phyloP scores from a whole-genome alignment of 2,113 vertebrate genomes.

The Salvelinus sp. region DNA sequence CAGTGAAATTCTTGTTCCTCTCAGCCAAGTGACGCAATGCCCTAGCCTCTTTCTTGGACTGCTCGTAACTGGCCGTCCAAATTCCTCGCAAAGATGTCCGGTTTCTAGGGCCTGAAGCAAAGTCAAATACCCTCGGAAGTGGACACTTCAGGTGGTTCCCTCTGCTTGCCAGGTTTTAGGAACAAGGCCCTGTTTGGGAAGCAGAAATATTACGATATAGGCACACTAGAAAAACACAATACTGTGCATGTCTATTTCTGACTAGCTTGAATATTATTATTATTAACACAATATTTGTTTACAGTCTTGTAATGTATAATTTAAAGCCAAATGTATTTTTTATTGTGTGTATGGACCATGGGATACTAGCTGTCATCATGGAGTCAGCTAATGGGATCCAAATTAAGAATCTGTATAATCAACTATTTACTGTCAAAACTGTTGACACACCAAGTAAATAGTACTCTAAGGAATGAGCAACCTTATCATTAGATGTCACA shows the following conservation, averaged over 20 bases:
- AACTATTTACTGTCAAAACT: background rate
- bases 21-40: slow-evolving; percentile 73
- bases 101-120: slow-evolving; percentile 41
- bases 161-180: slow-evolving; percentile 76
- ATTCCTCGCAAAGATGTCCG: slow-evolving; percentile 66
- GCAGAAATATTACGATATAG: background rate
- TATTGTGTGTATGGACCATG: no score
- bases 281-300: background rate
- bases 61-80: slow-evolving; percentile 82
- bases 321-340: no score
- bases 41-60: slow-evolving; percentile 81
- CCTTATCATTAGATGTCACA: background rate
- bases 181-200: slow-evolving; percentile 69
- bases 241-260: background rate
- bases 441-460: background rate
- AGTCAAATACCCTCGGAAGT: slow-evolving; percentile 71
- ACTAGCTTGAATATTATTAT: background rate
- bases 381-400: background rate
- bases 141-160: slow-evolving; percentile 78
- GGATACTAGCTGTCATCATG: no score
- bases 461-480: background rate
- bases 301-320: no score
- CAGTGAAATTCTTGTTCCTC: slow-evolving; percentile 82
- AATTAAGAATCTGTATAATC: background rate
- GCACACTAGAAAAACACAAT: slow-evolving; percentile 2